Evolutionary conservation across 2,113 vertebrate genomes (phyloP).

Genomic region (Chamaetylas fuelleborni): DNA sequence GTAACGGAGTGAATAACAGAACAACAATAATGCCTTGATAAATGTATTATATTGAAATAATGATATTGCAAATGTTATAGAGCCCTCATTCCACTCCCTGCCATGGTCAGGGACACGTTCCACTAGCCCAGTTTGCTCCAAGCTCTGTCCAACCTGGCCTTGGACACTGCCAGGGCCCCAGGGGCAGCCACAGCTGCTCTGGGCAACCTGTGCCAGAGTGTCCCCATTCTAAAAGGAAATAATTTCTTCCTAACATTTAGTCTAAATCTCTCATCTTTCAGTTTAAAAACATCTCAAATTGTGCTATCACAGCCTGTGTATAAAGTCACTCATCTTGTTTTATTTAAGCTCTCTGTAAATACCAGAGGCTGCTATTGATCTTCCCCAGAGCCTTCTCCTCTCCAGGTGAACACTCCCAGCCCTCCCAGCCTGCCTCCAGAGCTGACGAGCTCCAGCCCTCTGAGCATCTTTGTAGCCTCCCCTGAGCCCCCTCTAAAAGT

Average conservation of each 20-base stretch:
- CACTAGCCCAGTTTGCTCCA: accelerated
- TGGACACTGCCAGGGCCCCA: no score
- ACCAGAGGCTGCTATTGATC: background rate
- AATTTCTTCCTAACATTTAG: background rate
- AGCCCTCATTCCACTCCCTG: background rate
- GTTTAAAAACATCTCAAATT: no score
- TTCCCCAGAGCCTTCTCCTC: background rate
- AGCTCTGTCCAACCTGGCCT: accelerated
- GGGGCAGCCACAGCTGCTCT: background rate
- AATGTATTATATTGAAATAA: background rate
- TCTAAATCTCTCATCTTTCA: background rate
- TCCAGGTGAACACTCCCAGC: accelerated
- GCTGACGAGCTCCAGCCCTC: background rate
- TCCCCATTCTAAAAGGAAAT: accelerated
- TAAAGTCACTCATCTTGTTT: background rate
- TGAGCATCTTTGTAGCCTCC: background rate
- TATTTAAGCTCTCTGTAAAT: background rate
- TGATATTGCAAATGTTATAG: background rate
- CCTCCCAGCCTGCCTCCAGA: background rate
- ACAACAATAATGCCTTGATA: background rate
- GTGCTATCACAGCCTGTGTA: no score
- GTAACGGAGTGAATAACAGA: background rate
- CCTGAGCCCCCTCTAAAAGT: background rate
- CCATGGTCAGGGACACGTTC: accelerated
- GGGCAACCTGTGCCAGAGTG: accelerated